Base-by-base conservation (phyloP, 1,140 invertebrate genomes). In the Trichonephila clavipes region DNA sequence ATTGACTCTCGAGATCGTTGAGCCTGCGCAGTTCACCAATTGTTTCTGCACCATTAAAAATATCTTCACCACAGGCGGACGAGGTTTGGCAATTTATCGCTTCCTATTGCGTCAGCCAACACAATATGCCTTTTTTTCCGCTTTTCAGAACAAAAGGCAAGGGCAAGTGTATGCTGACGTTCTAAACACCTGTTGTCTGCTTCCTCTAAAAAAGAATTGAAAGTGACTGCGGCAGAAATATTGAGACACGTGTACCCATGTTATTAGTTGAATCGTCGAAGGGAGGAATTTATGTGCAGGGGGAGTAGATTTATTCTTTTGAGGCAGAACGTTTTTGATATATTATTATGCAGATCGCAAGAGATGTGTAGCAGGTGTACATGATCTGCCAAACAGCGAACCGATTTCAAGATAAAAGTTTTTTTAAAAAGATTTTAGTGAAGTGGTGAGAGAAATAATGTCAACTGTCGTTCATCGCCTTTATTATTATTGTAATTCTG, bases 21-120 rank as follows among this genome's bases (percentile, higher is more conserved):
- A 24, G 72, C 28, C 24, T 16, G 72, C 72, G 72, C 72, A 77
- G 3, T 40, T 18, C 6, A 14, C 10, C 72, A 77, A 40, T 40
- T 40, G 6, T 34, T 40, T 18, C 72, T 77, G 28, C 12, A 40
- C 34, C 62, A 77, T 16, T 34, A 77, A 7, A 24, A 40, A 19
- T 28, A 6, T 16, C 28, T 34, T 77, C 72, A 59, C 14, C 18
- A n/a, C 82, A 44, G 44, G 51, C 28, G n/a, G 82, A 19, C 59
- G 12, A 87, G 58, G 61, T 64, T 87, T 87, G 85, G 85, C 85
- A 87, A 87, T 87, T 87, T 87, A 87, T 44, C 85, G 85, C 85
- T 64, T 64, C 85, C 85, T 87, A 87, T 87, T 87, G 58, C 85
- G 61, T 59, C 85, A 87, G 4, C 62, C 61, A 19, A 14, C 58